Conservation (phyloP, 2,113 vertebrate species). For the Naja naja region DNA sequence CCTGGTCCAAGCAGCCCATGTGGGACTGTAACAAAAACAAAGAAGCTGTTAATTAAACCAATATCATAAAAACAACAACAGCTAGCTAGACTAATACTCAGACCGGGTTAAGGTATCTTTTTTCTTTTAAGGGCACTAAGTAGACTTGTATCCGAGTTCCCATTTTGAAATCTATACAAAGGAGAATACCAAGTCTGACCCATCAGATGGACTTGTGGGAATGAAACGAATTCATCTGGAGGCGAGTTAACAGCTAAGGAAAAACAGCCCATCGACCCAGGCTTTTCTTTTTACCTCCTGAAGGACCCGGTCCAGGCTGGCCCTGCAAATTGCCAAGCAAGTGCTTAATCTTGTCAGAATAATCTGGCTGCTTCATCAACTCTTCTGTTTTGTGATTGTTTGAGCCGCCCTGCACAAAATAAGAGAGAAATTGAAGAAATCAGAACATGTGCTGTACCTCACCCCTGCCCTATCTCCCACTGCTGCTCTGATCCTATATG, state of each 20-base stretch:
- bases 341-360: slow-evolving; percentile 90
- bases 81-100: neutral
- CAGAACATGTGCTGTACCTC: neutral
- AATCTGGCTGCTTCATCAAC: slow-evolving; percentile 88
- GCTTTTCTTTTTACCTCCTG: slow-evolving; percentile 13
- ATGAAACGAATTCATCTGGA: neutral
- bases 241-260: neutral
- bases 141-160: too few species aligned
- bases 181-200: neutral
- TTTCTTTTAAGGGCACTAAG: neutral
- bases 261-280: neutral
- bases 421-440: neutral
- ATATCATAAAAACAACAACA: neutral
- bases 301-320: slow-evolving; percentile 46
- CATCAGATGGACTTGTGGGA: neutral
- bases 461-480: neutral
- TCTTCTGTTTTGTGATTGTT: slow-evolving; percentile 87
- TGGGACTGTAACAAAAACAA: slow-evolving; percentile 62
- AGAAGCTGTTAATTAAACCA: neutral
- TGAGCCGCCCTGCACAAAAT: slow-evolving; percentile 69
- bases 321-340: slow-evolving; percentile 78
- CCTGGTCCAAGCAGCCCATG: slow-evolving; percentile 80
- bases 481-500: neutral
- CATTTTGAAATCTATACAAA: neutral
- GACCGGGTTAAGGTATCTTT: neutral